Conservation (phyloP, 2,113 vertebrate species). For the Charina bottae region DNA sequence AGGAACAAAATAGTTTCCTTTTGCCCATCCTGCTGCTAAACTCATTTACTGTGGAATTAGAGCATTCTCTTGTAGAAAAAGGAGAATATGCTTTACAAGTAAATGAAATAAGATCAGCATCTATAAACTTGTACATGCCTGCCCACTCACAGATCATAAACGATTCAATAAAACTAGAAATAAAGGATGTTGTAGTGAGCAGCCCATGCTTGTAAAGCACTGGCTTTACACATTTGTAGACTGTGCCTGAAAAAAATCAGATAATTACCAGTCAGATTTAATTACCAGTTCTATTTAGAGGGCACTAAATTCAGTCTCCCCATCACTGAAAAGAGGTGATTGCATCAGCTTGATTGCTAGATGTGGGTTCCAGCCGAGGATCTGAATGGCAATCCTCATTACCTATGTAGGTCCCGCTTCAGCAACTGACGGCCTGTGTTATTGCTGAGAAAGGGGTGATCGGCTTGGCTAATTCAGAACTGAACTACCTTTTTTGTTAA, state of each 20-base stretch:
- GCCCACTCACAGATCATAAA: background rate
- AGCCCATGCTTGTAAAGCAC: background rate
- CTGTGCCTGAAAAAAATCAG: slow-evolving; percentile 64
- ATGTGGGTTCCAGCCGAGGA: too few species aligned
- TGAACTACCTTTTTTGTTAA: background rate
- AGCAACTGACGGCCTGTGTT: background rate
- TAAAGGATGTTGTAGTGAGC: background rate
- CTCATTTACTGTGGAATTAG: background rate
- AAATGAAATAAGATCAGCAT: slow-evolving; percentile 64
- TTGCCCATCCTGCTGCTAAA: background rate
- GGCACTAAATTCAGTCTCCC: background rate
- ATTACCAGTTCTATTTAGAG: background rate
- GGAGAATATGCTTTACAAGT: slow-evolving; percentile 58
- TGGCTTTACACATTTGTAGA: slow-evolving; percentile 36
- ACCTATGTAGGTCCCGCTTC: background rate
- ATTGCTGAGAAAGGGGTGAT: background rate
- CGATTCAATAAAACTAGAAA: background rate
- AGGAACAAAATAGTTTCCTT: background rate
- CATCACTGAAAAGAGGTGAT: background rate
- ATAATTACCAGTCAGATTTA: slow-evolving; percentile 31
- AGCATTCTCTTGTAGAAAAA: slow-evolving; percentile 52
- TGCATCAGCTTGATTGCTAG: background rate
- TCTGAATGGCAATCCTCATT: too few species aligned
- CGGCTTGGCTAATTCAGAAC: background rate
- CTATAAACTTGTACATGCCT: background rate